A percentile compares a stretch with the other conserved stretches of the same genome.
phyloP scores from a whole-genome alignment of 2,113 vertebrate genomes.

The Corynorhinus townsendii region DNA sequence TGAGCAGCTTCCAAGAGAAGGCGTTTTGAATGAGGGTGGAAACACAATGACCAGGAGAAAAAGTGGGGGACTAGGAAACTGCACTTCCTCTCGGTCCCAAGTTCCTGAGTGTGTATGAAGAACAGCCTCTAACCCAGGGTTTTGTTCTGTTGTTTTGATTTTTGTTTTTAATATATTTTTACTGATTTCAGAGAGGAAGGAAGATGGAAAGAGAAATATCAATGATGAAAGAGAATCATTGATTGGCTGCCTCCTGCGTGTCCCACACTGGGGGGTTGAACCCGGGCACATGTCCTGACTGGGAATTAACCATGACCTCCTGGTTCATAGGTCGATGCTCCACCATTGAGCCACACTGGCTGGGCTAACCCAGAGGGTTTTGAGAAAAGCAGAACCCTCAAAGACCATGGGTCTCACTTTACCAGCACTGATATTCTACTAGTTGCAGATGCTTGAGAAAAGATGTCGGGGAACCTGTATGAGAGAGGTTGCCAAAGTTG shows the following conservation, averaged over 20 bases:
- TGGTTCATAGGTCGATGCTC: too few species aligned
- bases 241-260: too few species aligned
- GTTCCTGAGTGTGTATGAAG: not conserved
- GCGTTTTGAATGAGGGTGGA: not conserved
- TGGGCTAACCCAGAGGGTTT: not conserved
- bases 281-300: too few species aligned
- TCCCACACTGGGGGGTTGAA: too few species aligned
- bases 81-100: not conserved
- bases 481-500: not conserved
- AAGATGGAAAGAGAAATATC: too few species aligned
- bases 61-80: not conserved
- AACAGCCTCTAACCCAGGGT: not conserved
- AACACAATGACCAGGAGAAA: not conserved
- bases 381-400: not conserved
- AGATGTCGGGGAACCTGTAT: not conserved
- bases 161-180: too few species aligned
- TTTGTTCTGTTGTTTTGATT: too few species aligned
- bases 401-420: not conserved
- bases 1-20: not conserved
- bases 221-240: too few species aligned
- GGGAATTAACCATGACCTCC: too few species aligned
- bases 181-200: too few species aligned
- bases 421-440: rapidly evolving
- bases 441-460: not conserved
- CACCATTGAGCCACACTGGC: too few species aligned